Evolutionary conservation across 1,140 invertebrate genomes (phyloP).

Genomic region (Pachypeltis micranthus): DNA sequence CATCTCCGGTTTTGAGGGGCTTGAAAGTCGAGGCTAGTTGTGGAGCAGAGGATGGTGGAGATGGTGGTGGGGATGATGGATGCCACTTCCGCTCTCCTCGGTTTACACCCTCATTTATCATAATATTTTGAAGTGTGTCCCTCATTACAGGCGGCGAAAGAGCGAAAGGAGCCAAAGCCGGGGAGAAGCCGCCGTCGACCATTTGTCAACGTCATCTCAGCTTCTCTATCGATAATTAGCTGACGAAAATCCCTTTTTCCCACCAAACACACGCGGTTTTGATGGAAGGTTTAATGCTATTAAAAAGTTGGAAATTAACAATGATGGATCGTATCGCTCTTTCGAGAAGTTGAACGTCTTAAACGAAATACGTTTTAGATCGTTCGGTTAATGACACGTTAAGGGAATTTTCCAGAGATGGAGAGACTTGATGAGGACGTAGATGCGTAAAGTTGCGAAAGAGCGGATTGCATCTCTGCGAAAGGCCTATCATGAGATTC

Average conservation of each 20-base stretch:
- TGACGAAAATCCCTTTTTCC: slow-evolving; percentile 6
- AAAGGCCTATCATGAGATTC: no score
- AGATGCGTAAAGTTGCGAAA: no score
- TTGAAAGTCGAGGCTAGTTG: slow-evolving; percentile 4
- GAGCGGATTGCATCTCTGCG: no score
- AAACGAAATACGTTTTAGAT: no score
- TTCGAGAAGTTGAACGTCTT: no score
- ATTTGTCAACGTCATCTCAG: slow-evolving; percentile 12
- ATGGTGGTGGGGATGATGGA: slow-evolving; percentile 6
- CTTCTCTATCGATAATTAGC: slow-evolving; percentile 8
- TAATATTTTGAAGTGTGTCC: slow-evolving; percentile 14
- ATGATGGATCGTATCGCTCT: neutral
- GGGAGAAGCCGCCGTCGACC: neutral
- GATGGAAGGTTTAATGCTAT: neutral
- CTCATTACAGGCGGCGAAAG: slow-evolving; percentile 5
- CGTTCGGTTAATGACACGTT: no score
- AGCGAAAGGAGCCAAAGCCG: neutral
- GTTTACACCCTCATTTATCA: slow-evolving; percentile 11
- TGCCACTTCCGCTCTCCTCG: slow-evolving; percentile 5
- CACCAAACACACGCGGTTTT: slow-evolving; percentile 1
- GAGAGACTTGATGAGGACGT: no score
- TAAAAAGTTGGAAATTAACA: neutral
- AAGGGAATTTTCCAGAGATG: no score
- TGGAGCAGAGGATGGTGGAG: neutral
- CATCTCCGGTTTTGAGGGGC: no score